Conservation (phyloP, 2,888 invertebrate species). For the Tetragonula carbonaria region DNA sequence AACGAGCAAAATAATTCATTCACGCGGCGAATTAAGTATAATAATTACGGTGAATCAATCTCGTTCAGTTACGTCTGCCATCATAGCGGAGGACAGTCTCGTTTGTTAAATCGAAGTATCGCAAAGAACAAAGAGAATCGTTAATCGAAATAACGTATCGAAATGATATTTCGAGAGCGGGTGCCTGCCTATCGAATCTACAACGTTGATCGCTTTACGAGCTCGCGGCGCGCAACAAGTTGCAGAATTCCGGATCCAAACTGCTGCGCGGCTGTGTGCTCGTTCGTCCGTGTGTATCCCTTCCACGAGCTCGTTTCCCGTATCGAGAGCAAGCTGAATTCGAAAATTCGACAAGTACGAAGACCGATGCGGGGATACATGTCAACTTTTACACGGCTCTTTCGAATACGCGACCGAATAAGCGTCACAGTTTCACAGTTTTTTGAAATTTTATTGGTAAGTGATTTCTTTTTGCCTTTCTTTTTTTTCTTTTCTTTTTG, state of each 20-base stretch:
- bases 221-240: constrained; percentile 43
- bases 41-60: neutral
- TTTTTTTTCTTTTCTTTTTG: no score
- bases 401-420: neutral
- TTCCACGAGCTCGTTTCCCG: neutral
- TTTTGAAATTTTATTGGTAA: no score
- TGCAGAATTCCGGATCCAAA: constrained; percentile 20
- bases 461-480: no score
- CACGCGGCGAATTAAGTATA: no score
- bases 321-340: neutral
- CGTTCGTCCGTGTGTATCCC: neutral
- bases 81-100: neutral
- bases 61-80: neutral
- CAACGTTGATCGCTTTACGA: constrained; percentile 27
- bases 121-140: neutral
- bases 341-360: neutral
- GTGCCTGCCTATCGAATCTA: constrained; percentile 5
- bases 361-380: neutral
- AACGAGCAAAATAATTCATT: no score
- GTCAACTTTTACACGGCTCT: neutral
- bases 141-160: neutral
- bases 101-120: neutral
- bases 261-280: neutral
- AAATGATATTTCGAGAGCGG: neutral
- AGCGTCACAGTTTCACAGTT: no score